These are phyloP conservation scores for Smittia sp. DNA, from an alignment of 2,888 invertebrate species.

Conservation along the genomic window DNA sequence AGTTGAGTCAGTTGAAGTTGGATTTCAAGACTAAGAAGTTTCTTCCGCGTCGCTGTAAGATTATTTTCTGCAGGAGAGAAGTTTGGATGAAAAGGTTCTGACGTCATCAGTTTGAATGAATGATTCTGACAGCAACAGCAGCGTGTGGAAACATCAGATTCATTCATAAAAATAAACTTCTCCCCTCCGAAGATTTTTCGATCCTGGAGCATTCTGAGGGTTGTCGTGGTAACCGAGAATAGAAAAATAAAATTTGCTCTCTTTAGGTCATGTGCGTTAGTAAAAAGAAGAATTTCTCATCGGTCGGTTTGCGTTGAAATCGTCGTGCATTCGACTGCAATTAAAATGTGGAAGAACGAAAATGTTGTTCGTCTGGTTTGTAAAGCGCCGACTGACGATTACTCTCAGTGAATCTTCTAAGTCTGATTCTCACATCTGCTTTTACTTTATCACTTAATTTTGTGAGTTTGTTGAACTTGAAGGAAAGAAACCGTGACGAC, in stretches of 20 bases:
- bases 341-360: background rate
- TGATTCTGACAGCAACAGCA: background rate
- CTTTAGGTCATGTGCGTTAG: background rate
- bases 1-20: too few species aligned
- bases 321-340: background rate
- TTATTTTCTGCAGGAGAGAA: too few species aligned
- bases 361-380: background rate
- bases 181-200: background rate
- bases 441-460: background rate
- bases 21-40: too few species aligned
- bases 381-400: background rate
- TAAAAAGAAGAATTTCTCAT: background rate
- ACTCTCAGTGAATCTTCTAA: background rate
- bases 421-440: background rate
- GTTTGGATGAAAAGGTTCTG: too few species aligned
- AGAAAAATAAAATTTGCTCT: background rate
- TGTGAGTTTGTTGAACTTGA: background rate
- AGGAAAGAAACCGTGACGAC: background rate
- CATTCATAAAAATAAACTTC: conserved; percentile 1
- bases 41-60: too few species aligned
- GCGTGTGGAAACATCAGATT: background rate
- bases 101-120: background rate
- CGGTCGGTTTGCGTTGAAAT: background rate
- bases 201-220: background rate
- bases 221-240: background rate